Evolutionary conservation across 2,113 vertebrate genomes (phyloP), one percentile per base, ranked within the genome.

Genomic region (Craseonycteris thonglongyai): DNA sequence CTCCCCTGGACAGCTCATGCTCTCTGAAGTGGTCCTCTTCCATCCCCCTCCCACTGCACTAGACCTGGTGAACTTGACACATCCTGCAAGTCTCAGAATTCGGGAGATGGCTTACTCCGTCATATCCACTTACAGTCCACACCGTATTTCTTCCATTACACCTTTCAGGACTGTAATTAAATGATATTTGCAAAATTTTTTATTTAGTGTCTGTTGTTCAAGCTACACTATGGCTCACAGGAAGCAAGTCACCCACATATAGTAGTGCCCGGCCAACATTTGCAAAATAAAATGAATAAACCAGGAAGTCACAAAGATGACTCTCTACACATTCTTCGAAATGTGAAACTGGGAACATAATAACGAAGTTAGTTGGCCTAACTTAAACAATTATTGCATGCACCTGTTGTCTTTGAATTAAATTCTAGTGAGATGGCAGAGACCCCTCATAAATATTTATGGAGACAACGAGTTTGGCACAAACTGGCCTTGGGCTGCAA

Each of bases 361-460:
- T 78, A 56, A 26, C 59, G 30, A 65, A 93, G 74, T 80, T 30
- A 93, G 79, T 89, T 97, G 94, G 94, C 84, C 79, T 80, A 61
- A 38, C 80, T 21, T 66, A 65, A 59, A 59, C 80, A 80, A 59
- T 69, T 90, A 47, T 61, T 42, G 33, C 65, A 69, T 94, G 94
- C 97, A 96, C 96, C 95, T 96, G 97, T 91, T 93, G 71, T 96
- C 96, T 93, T 74, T 88, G 90, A 94, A 90, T 95, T 90, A 63
- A 47, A 95, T 96, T 97, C 92, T 96, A 96, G 96, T 78, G 92
- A 97, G 96, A 95, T 96, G 97, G 95, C 94, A 95, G 88, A 69
- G 71, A 96, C 58, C 30, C 58, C 79, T 94, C 88, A 96, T 97
- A 92, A 89, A 97, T 96, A 97, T 95, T 95, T 75, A 97, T 96